phyloP scores from a whole-genome alignment of 1,140 invertebrate genomes.

The Catajapyx aquilonaris region DNA sequence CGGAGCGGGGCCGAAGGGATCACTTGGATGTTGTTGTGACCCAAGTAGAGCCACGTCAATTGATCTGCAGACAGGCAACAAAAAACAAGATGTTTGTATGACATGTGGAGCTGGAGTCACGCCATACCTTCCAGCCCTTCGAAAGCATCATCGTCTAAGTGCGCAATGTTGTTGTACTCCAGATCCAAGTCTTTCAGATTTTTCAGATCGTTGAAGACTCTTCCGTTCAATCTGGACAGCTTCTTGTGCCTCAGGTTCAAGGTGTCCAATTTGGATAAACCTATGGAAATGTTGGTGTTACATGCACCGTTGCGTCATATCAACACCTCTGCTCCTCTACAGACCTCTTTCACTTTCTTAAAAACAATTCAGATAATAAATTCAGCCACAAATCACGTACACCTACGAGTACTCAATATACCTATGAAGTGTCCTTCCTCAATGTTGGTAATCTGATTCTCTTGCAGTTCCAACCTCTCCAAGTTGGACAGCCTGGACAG shows the following conservation, averaged over 20 bases:
- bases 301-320: no score
- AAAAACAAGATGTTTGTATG: not conserved
- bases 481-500: constrained; percentile 51
- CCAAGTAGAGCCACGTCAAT: constrained; percentile 64
- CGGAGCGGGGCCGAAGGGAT: constrained; percentile 62
- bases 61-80: constrained; percentile 35
- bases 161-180: constrained; percentile 59
- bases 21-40: constrained; percentile 60
- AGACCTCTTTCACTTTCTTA: not conserved
- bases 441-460: constrained; percentile 56
- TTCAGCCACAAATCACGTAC: no score
- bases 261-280: constrained; percentile 53
- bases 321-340: no score
- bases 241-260: constrained; percentile 66
- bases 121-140: constrained; percentile 59
- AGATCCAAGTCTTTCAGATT: constrained; percentile 64
- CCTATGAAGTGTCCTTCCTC: constrained; percentile 63
- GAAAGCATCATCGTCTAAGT: constrained; percentile 61
- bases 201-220: constrained; percentile 54
- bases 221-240: constrained; percentile 46
- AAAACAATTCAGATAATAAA: no score
- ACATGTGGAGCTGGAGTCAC: no score
- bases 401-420: constrained; percentile 19
- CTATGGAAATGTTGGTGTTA: no score
- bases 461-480: constrained; percentile 67